Percentiles rank a stretch among this genome's conserved stretches.
phyloP scores from a whole-genome alignment of 64 coral and sea anemone species.

The Pachyseris speciosa region DNA sequence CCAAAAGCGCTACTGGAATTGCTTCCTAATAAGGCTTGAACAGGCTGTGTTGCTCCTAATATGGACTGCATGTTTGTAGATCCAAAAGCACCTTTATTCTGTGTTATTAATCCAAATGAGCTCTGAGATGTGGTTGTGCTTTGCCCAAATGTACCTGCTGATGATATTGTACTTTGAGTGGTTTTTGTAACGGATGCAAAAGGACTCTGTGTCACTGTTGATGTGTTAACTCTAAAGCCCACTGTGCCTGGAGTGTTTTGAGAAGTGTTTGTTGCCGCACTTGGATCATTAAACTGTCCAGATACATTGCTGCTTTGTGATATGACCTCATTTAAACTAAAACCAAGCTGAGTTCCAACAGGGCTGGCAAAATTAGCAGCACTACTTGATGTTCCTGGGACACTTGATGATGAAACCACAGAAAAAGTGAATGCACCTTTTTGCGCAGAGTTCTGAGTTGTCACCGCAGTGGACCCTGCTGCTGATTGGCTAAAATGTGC shows the following conservation, averaged over 20 bases:
- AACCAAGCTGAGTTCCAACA: neutral
- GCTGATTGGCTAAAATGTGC: neutral
- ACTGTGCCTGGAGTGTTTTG: neutral
- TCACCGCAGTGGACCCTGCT: neutral
- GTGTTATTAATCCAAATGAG: neutral
- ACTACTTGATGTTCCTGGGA: neutral
- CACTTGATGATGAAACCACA: neutral
- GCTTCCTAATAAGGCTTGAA: neutral
- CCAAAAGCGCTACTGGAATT: neutral
- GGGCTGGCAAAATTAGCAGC: neutral
- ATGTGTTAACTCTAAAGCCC: neutral
- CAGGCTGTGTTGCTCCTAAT: neutral
- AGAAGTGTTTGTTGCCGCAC: neutral
- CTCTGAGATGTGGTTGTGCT: neutral
- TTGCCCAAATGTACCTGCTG: neutral
- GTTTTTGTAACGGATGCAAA: neutral
- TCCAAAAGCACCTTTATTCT: neutral
- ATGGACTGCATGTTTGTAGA: constrained; percentile 1
- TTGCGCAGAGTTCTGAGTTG: neutral
- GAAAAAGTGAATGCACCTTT: neutral
- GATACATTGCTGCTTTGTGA: neutral
- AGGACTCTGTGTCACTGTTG: neutral
- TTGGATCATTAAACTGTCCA: neutral
- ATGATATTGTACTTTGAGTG: neutral
- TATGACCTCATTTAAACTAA: neutral